A percentile compares a stretch with the other conserved stretches of the same genome.
phyloP scores from a whole-genome alignment of 2,797 vertebrate species.

The Remorina albescens region DNA sequence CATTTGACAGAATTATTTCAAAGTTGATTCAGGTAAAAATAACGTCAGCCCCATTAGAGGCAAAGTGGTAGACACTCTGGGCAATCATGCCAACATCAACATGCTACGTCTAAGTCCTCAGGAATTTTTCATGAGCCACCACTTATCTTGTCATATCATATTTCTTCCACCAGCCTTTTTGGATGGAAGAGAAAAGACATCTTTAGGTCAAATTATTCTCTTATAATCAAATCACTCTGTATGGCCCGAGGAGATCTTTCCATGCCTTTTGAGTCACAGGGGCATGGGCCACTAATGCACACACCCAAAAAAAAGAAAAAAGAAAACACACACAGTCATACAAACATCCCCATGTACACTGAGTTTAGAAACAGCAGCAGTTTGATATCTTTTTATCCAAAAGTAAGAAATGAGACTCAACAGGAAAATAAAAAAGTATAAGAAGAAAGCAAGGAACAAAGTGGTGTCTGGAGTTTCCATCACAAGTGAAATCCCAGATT shows the following conservation, averaged over 20 bases:
- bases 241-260: slow-evolving; percentile 77
- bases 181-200: slow-evolving; percentile 78
- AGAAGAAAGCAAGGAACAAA: slow-evolving; percentile 69
- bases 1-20: slow-evolving; percentile 62
- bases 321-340: slow-evolving; percentile 3
- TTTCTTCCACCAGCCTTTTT: slow-evolving; percentile 81
- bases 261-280: slow-evolving; percentile 62
- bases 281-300: slow-evolving; percentile 49
- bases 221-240: slow-evolving; percentile 82
- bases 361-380: slow-evolving; percentile 22
- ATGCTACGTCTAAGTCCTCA: slow-evolving; percentile 77
- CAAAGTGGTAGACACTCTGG: slow-evolving; percentile 66
- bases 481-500: slow-evolving; percentile 76
- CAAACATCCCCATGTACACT: slow-evolving; percentile 21
- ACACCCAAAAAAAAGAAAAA: slow-evolving; percentile 24
- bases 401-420: slow-evolving; percentile 60
- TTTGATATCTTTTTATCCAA: slow-evolving; percentile 54
- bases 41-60: slow-evolving; percentile 74
- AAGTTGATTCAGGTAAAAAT: slow-evolving; percentile 71
- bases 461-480: slow-evolving; percentile 79
- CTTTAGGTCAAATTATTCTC: slow-evolving; percentile 85
- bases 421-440: slow-evolving; percentile 57
- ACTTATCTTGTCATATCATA: slow-evolving; percentile 87
- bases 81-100: slow-evolving; percentile 81
- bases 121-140: slow-evolving; percentile 87